A percentile compares a stretch with the other conserved stretches of the same genome.
phyloP scores from a whole-genome alignment of 2,113 vertebrate species.

The Pelodiscus sinensis region DNA sequence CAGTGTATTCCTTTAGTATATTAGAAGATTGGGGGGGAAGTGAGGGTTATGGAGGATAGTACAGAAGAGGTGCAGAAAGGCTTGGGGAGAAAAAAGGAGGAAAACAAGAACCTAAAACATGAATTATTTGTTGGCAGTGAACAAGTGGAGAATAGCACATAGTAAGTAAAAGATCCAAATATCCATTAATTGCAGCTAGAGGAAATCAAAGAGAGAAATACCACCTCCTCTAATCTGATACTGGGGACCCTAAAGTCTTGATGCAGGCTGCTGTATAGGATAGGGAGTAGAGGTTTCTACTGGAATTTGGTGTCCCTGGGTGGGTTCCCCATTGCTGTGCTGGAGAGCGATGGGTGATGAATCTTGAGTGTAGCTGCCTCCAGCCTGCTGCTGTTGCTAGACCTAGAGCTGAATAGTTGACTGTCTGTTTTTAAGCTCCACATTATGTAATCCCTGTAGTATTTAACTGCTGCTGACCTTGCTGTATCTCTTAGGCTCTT shows the following conservation, averaged over 20 bases:
- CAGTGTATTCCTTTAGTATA: not conserved
- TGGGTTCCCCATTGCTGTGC: not conserved
- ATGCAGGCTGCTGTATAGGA: not conserved
- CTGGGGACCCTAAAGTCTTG: accelerated
- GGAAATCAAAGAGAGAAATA: not conserved
- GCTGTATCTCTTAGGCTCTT: not conserved
- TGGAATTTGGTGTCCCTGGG: constrained; percentile 13
- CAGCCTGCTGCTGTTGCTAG: not conserved
- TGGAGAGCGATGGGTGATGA: not conserved
- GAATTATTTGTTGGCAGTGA: not conserved
- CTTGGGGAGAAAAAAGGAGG: not conserved
- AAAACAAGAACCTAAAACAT: not conserved
- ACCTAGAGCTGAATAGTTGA: not conserved
- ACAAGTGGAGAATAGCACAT: not conserved
- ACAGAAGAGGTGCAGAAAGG: not conserved
- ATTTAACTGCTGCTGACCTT: not conserved
- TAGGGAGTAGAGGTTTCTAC: constrained; percentile 6
- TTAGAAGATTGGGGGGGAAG: not conserved
- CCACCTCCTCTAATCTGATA: not conserved
- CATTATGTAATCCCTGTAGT: not conserved
- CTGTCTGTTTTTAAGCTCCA: not conserved
- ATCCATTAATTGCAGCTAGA: not conserved
- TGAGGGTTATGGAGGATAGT: not conserved
- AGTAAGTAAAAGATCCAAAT: not conserved
- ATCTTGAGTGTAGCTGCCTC: not conserved